Evolutionary conservation across 2,113 vertebrate species (phyloP), one percentile per base, ranked within the genome.

Genomic region (Ceyx cyanopectus): DNA sequence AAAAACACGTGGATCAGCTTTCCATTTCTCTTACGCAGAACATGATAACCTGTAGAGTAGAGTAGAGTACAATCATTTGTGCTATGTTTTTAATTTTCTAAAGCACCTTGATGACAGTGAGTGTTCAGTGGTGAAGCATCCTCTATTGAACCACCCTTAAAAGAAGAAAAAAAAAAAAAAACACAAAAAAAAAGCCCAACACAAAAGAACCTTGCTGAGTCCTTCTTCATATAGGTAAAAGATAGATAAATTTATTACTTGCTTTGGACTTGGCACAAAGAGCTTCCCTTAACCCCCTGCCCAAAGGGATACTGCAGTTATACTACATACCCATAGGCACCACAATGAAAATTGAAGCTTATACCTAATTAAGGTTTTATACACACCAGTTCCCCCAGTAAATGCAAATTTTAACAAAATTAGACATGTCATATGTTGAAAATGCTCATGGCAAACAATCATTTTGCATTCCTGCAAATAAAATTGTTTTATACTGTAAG

Each of bases 381-480:
- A 98, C 97, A 98, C 97, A 98, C 97, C 98, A 98, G 98, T 98
- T 98, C 96, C 96, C 97, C 98, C 98, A 98, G 98, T 98, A 98
- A 98, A 98, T 98, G 97, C 98, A 99, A 99, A 98, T 97, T 96
- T 98, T 98, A 97, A 98, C 98, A 98, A 98, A 98, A 98, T 98
- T 98, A 98, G 97, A 98, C 95, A 98, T 99, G 98, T 99, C 99
- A 99, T 99, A 99, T 99, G 98, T 99, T 99, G 98, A 99, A 99
- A 99, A 98, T 99, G 97, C 98, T 99, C 98, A 98, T 99, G 98
- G 98, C 98, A 99, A 99, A 99, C 99, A 99, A 99, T 98, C 98
- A 98, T 99, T 98, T 98, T 99, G 99, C 99, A 99, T 99, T 99
- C 99, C 99, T 99, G 98, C 98, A 99, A 99, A 99, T 98, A 98